Conservation (phyloP, 1,140 invertebrate genomes). For the Drosophila truncata region DNA sequence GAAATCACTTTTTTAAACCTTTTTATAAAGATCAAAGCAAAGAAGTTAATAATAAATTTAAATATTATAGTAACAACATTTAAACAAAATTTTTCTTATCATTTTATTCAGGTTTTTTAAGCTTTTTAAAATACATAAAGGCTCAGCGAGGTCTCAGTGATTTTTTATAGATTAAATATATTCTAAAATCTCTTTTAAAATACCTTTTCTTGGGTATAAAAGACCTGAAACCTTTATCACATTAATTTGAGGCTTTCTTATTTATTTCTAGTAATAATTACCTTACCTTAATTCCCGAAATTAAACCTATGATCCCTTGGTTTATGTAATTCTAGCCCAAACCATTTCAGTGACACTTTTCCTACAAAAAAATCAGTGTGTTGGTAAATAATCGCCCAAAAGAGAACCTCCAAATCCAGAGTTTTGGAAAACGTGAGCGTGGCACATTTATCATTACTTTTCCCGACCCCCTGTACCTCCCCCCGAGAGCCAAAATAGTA, state of each 20-base stretch:
- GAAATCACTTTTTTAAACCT: neutral
- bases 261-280: neutral
- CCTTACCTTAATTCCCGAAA: neutral
- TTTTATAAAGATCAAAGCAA: neutral
- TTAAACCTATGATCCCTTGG: conserved; percentile 7
- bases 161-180: neutral
- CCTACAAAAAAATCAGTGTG: conserved; percentile 36
- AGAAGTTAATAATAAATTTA: neutral
- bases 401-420: neutral
- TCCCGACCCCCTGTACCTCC: neutral
- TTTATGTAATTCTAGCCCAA: neutral
- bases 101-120: neutral
- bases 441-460: conserved; percentile 74
- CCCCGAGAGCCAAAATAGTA: conserved; percentile 23
- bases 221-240: neutral
- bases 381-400: conserved; percentile 61
- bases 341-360: neutral
- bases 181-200: neutral
- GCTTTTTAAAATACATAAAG: too few relatives aligned
- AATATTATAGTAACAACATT: neutral
- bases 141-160: neutral
- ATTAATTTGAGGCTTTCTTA: neutral
- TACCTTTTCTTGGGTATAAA: neutral
- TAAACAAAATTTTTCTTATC: neutral
- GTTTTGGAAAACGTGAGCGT: conserved; percentile 67